Evolutionary conservation across 2,888 invertebrate genomes (phyloP).

Genomic region (Spilosoma lubricipeda): DNA sequence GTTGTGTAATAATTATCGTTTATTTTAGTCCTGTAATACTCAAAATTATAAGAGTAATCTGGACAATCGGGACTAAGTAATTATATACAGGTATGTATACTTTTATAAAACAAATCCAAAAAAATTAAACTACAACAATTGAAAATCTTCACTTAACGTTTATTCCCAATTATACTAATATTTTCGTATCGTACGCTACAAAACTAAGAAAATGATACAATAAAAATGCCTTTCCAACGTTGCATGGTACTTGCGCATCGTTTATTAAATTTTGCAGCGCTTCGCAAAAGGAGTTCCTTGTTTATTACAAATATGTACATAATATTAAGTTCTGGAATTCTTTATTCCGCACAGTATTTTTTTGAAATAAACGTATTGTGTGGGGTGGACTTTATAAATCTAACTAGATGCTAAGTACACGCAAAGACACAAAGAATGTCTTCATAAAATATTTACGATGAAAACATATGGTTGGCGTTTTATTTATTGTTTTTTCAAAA

Average conservation of each 20-base stretch:
- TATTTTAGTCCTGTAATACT: too few relatives aligned
- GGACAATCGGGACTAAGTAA: too few relatives aligned
- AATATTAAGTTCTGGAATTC: conserved; percentile 4
- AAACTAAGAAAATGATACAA: conserved; percentile 20
- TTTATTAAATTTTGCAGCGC: conserved; percentile 41
- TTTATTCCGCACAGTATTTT: conserved; percentile 12
- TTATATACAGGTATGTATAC: too few relatives aligned
- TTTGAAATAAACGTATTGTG: too few relatives aligned
- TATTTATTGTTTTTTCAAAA: neutral
- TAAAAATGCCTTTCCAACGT: conserved; percentile 33
- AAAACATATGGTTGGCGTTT: too few relatives aligned
- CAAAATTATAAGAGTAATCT: too few relatives aligned
- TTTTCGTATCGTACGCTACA: neutral
- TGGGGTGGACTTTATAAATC: neutral
- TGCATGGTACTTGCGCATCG: conserved; percentile 27
- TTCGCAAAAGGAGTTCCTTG: conserved; percentile 21
- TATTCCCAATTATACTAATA: neutral
- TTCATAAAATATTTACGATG: too few relatives aligned
- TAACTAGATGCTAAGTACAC: neutral
- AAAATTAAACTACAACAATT: neutral
- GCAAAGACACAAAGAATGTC: neutral
- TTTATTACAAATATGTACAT: conserved; percentile 10
- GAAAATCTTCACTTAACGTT: neutral
- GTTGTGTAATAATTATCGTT: too few relatives aligned
- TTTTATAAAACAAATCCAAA: too few relatives aligned